Base-by-base conservation (phyloP, 2,797 vertebrate genomes). In the Rhynchotus rufescens region DNA sequence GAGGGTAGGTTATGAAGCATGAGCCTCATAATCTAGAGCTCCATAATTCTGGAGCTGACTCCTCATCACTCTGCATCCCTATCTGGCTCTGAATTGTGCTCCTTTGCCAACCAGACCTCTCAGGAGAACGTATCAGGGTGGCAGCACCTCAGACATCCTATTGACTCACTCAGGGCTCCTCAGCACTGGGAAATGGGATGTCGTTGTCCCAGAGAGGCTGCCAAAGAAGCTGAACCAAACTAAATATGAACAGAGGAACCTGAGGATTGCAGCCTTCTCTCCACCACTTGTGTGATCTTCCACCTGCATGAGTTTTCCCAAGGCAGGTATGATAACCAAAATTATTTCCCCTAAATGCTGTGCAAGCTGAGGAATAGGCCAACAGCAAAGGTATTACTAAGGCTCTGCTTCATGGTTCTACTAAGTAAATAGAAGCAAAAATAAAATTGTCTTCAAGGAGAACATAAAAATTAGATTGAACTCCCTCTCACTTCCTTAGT, bases 281-380 rank as follows among this genome's bases (percentile, higher is more conserved):
- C 15, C 0, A 0, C 22, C 60, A 38, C 10, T 62, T 10, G 8
- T 78, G 15, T 9, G 22, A 23, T 34, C 85, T 87, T 72, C 62
- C 25, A 44, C 26, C 8, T 0, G 0, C 17, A 17, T 12, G 34
- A 4, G 11, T 38, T 72, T 83, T 90, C 38, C 45, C 30, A 42
- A 62, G 68, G 28, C 40, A 78, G n/a, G 19, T 51, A 34, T 14
- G 2, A 11, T n/a, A 20, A 17, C 69, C 75, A 61, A 93, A 80
- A 4, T 15, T 6, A 4, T 32, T 30, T 77, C 14, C 38, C 34
- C 0, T 0, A 44, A 26, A 15, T 80, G 7, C 9, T 56, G 28
- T 61, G 12, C 26, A 73, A 36, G 12, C 28, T 38, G 36, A 85
- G 21, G 6, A 66, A 64, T 9, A 79, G 44, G 21, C 9, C 81